These are phyloP conservation scores for Lamellibrachia satsuma DNA, from an alignment of 2,888 invertebrate species.

Conservation along the genomic window DNA sequence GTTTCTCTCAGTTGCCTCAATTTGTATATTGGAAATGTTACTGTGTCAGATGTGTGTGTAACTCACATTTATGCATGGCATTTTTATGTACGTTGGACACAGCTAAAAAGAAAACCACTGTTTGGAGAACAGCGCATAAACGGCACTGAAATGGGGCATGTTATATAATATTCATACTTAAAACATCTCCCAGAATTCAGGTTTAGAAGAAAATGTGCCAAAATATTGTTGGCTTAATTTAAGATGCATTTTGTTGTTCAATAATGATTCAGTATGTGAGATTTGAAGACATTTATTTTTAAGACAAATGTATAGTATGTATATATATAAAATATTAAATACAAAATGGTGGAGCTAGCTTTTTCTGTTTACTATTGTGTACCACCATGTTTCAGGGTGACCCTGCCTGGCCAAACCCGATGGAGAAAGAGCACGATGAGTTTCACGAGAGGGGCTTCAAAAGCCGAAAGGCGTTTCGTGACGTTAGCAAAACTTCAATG, in stretches of 20 bases:
- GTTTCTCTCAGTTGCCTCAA: not conserved
- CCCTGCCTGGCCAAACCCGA: constrained; percentile 23
- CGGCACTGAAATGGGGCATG: too few relatives aligned
- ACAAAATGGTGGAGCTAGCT: too few relatives aligned
- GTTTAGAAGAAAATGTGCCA: not conserved
- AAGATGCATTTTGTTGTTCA: too few relatives aligned
- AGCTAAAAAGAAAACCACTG: not conserved
- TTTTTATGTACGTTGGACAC: too few relatives aligned
- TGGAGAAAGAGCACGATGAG: constrained; percentile 44
- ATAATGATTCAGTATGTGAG: too few relatives aligned
- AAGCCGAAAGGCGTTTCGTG: constrained; percentile 25
- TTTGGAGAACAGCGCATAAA: not conserved
- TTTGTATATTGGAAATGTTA: not conserved
- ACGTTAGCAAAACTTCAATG: not conserved
- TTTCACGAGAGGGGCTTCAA: constrained; percentile 49
- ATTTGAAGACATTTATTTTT: too few relatives aligned
- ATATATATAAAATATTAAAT: too few relatives aligned
- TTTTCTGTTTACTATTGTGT: not conserved
- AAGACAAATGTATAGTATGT: too few relatives aligned
- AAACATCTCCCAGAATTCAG: not conserved
- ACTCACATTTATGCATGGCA: too few relatives aligned
- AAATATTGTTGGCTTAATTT: too few relatives aligned
- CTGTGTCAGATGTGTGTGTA: not conserved
- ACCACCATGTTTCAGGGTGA: constrained; percentile 26
- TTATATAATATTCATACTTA: not conserved